A percentile compares a stretch with the other conserved stretches of the same genome.
These are phyloP conservation scores for Semaprochilodus insignis DNA, from an alignment of 2,797 vertebrate species.

Conservation along the genomic window DNA sequence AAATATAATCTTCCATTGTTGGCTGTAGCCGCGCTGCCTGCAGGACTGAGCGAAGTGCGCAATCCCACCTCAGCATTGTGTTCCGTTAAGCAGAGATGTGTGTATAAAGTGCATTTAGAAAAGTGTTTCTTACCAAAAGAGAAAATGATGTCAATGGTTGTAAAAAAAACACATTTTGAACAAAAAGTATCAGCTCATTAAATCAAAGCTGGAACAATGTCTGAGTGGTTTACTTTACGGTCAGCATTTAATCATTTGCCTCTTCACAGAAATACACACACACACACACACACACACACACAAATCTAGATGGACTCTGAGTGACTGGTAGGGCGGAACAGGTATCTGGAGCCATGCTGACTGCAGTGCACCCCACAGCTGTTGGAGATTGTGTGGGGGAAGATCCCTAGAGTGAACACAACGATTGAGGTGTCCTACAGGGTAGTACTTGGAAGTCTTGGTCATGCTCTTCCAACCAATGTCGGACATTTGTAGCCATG, in stretches of 20 bases:
- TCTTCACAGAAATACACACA: neutral
- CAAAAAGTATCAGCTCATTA: conserved; percentile 72
- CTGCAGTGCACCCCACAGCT: too few species aligned
- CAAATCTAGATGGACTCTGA: too few species aligned
- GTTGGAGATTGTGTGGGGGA: too few species aligned
- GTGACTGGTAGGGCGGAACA: too few species aligned
- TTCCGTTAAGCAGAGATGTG: conserved; percentile 61
- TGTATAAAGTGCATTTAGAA: conserved; percentile 78
- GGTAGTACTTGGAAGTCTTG: too few species aligned
- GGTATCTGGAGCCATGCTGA: too few species aligned
- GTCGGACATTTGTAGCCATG: too few species aligned
- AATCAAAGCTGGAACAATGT: conserved; percentile 72
- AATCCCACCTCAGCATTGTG: conserved; percentile 68
- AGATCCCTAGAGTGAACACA: too few species aligned
- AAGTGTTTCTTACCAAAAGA: conserved; percentile 70
- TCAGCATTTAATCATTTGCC: neutral
- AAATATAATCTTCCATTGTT: conserved; percentile 50
- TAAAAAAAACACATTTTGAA: conserved; percentile 72
- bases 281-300: too few species aligned
- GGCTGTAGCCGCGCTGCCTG: conserved; percentile 50
- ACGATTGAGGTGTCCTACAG: too few species aligned
- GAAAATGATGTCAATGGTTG: conserved; percentile 71
- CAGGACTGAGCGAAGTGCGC: conserved; percentile 57
- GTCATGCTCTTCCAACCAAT: too few species aligned
- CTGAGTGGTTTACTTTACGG: neutral